phyloP scores from a whole-genome alignment of 2,113 vertebrate genomes.

The Phodopus roborovskii region DNA sequence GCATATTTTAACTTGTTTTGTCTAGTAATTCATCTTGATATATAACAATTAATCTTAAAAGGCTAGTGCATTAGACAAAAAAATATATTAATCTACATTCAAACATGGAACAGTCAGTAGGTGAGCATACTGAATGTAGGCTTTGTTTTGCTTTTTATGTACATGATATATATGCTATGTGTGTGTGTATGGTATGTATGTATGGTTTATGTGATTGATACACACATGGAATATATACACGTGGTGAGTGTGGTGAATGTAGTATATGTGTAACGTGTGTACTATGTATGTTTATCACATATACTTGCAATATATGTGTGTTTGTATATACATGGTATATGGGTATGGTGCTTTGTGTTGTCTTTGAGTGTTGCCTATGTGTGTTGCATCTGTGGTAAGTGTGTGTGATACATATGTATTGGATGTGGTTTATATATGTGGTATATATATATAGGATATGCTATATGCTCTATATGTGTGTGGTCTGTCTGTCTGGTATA shows the following conservation, averaged over 20 bases:
- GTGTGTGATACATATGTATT: background rate
- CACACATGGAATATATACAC: background rate
- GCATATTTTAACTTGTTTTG: conserved; percentile 45
- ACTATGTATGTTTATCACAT: background rate
- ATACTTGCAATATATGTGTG: background rate
- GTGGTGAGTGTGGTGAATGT: background rate
- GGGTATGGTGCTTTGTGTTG: background rate
- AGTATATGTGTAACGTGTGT: background rate
- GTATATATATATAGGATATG: background rate
- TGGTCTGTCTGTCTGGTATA: background rate
- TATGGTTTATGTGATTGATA: background rate
- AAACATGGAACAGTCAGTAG: background rate
- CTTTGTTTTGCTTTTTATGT: background rate
- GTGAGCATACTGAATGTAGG: background rate
- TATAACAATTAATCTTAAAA: background rate
- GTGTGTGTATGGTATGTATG: background rate
- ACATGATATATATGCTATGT: too few species aligned
- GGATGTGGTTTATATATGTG: too few species aligned
- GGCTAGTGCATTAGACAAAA: background rate
- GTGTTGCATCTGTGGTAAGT: background rate
- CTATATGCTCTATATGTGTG: background rate
- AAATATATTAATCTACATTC: background rate
- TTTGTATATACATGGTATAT: background rate
- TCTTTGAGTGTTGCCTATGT: background rate
- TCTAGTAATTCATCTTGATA: background rate